Conservation (phyloP, 2,113 vertebrate genomes). For the Cyprinodon brontotheroides region DNA sequence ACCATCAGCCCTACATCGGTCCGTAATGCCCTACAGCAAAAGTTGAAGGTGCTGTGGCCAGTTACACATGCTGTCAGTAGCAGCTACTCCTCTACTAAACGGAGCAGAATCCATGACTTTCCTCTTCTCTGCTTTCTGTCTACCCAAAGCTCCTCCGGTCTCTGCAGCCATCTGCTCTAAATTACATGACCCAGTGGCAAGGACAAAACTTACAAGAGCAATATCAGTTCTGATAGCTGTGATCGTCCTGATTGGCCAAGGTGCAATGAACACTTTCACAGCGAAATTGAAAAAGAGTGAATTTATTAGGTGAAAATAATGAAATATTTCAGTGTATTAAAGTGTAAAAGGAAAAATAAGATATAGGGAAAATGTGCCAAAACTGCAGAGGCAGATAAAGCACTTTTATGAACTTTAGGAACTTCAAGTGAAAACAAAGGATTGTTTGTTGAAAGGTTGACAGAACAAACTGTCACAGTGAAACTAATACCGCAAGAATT, state of each 20-base stretch:
- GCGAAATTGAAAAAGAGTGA: conserved; percentile 4
- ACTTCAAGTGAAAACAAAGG: conserved; percentile 22
- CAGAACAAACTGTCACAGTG: not conserved
- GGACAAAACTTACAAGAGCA: conserved; percentile 44
- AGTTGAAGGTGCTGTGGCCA: conserved; percentile 38
- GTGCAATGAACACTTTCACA: not conserved
- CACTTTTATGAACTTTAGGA: conserved; percentile 33
- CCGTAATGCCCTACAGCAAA: conserved; percentile 23
- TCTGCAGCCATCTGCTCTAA: conserved; percentile 54
- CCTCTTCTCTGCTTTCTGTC: conserved; percentile 29
- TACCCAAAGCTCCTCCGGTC: conserved; percentile 33
- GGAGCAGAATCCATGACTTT: conserved; percentile 29
- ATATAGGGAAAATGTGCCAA: conserved; percentile 16
- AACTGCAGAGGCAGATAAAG: conserved; percentile 8
- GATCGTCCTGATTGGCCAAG: conserved; percentile 2
- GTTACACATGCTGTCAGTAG: conserved; percentile 15
- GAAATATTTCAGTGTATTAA: conserved; percentile 5
- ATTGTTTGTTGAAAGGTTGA: conserved; percentile 27
- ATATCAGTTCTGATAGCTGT: conserved; percentile 31
- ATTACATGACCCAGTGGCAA: conserved; percentile 53
- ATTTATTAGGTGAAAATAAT: not conserved
- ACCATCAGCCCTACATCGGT: conserved; percentile 1
- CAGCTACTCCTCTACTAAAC: conserved; percentile 29
- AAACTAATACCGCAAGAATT: conserved; percentile 25
- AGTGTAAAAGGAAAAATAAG: conserved; percentile 15